Conservation (phyloP, 92 coral and sea anemone genomes). For the Desmophyllum pertusum region DNA sequence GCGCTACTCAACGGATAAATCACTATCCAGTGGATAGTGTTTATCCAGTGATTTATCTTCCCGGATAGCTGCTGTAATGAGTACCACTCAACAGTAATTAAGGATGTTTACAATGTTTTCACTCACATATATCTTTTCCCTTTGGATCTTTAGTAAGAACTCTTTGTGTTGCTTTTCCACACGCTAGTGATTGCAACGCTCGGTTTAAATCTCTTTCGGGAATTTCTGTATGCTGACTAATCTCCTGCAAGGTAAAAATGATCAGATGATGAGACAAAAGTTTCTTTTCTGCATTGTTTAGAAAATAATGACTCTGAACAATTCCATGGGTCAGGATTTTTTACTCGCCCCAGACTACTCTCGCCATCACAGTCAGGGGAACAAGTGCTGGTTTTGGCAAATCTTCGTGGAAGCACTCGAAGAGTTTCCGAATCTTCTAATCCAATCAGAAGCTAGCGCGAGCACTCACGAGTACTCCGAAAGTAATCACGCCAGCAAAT, state of each 20-base stretch:
- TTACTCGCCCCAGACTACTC: neutral
- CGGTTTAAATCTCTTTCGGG: conserved; percentile 96
- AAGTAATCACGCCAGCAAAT: too few relatives aligned
- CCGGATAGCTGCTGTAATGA: neutral
- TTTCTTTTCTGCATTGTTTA: neutral
- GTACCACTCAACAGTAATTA: neutral
- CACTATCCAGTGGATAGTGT: too few relatives aligned
- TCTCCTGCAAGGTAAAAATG: conserved; percentile 63
- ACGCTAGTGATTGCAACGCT: conserved; percentile 94
- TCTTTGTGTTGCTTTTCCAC: conserved; percentile 95
- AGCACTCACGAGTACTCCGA: too few relatives aligned
- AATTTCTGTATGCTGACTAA: conserved; percentile 89
- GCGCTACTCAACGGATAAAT: too few relatives aligned
- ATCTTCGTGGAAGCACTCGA: too few relatives aligned
- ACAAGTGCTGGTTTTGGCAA: too few relatives aligned
- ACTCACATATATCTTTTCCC: conserved; percentile 92
- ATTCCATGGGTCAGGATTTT: neutral
- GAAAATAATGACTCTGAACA: neutral
- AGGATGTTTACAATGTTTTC: neutral
- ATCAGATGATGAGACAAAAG: neutral
- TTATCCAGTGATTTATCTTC: too few relatives aligned
- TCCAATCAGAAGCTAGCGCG: too few relatives aligned
- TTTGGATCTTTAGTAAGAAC: conserved; percentile 95
- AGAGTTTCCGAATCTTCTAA: too few relatives aligned
- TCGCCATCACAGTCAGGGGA: too few relatives aligned